Percentiles rank a stretch among this genome's conserved stretches.
phyloP scores from a whole-genome alignment of 1,140 invertebrate genomes.

The Orchestia grillus region DNA sequence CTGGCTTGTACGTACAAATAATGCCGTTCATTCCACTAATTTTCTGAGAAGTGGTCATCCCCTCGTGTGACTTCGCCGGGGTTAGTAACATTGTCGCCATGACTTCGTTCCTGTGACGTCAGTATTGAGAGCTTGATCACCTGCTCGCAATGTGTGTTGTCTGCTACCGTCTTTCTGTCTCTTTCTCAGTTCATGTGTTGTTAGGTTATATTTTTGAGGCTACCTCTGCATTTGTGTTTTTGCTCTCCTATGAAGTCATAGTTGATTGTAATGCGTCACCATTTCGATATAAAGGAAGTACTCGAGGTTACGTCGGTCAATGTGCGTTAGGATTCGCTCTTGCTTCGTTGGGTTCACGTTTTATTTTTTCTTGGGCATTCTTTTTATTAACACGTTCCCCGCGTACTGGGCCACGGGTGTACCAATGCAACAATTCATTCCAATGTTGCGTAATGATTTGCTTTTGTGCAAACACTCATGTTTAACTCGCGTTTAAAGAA shows the following conservation, averaged over 20 bases:
- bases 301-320: neutral
- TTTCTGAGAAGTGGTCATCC: no score
- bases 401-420: no score
- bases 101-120: neutral
- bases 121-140: neutral
- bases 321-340: neutral
- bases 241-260: neutral
- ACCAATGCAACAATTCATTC: no score
- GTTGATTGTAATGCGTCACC: neutral
- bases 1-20: no score
- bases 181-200: no score
- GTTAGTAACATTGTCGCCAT: neutral
- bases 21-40: no score
- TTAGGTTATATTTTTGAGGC: neutral
- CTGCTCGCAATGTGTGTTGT: neutral
- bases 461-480: no score
- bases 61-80: neutral
- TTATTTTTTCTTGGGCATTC: neutral
- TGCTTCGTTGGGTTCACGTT: neutral
- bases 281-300: neutral
- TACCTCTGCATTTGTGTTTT: neutral
- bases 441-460: no score
- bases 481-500: neutral
- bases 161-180: neutral
- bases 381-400: no score